These are phyloP conservation scores for Diuraphis noxia DNA, from an alignment of 1,140 invertebrate species.

Conservation along the genomic window DNA sequence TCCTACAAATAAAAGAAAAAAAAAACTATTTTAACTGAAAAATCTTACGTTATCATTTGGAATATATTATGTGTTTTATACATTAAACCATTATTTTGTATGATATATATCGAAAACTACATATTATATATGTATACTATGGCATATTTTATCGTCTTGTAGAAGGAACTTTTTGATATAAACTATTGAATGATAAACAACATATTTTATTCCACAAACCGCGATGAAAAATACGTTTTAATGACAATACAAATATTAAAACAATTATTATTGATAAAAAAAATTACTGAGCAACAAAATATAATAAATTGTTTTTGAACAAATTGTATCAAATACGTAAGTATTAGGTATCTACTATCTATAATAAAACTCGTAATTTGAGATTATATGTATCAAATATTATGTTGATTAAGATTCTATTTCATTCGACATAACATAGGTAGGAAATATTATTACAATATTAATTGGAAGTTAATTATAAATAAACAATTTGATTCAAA, in stretches of 20 bases:
- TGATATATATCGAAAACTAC: neutral
- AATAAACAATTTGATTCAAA: no score
- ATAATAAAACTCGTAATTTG: no score
- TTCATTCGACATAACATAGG: no score
- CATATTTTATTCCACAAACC: neutral
- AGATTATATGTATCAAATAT: no score
- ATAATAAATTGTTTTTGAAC: neutral
- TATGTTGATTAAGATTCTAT: no score
- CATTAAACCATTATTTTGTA: no score
- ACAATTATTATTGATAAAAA: neutral
- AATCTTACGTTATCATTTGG: neutral
- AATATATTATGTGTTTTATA: neutral
- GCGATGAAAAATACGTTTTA: neutral
- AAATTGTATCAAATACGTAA: no score
- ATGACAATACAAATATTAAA: neutral
- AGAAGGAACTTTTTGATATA: neutral
- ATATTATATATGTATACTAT: neutral
- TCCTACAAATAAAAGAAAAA: neutral
- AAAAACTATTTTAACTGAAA: neutral
- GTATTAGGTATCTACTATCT: no score
- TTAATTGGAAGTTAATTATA: no score
- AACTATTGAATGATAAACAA: neutral
- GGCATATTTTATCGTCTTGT: no score
- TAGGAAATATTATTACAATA: no score
- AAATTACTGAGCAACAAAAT: neutral